Evolutionary conservation across 2,113 vertebrate genomes (phyloP).

Genomic region (Phalacrocorax carbo): DNA sequence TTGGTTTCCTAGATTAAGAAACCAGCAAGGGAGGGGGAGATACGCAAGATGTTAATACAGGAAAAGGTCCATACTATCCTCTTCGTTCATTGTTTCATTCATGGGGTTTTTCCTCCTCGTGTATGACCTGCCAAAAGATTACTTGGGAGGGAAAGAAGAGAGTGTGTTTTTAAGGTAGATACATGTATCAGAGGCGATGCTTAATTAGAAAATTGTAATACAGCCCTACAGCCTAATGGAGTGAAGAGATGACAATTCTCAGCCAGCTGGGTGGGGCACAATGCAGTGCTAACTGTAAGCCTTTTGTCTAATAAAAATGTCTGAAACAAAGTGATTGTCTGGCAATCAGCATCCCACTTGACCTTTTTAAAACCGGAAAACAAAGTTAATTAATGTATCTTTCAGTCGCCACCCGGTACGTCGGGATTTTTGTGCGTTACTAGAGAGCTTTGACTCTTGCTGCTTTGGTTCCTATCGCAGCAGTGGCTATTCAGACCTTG

Average conservation of each 20-base stretch:
- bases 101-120: background rate
- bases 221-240: background rate
- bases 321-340: slow-evolving; percentile 34
- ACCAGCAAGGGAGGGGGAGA: background rate
- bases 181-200: background rate
- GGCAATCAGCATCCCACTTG: slow-evolving; percentile 19
- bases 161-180: background rate
- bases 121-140: background rate
- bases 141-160: background rate
- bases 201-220: background rate
- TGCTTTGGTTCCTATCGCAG: background rate
- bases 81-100: slow-evolving; percentile 18
- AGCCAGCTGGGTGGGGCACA: slow-evolving; percentile 50
- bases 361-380: slow-evolving; percentile 24
- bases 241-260: slow-evolving; percentile 11
- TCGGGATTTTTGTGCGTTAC: background rate
- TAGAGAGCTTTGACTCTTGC: background rate
- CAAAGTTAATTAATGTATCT: background rate
- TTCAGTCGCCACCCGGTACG: background rate
- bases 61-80: background rate
- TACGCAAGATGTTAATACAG: background rate
- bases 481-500: background rate
- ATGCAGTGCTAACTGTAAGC: slow-evolving; percentile 46
- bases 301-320: slow-evolving; percentile 63
- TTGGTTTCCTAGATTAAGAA: background rate